Evolutionary conservation across 2,888 invertebrate genomes (phyloP), one percentile per base, ranked within the genome.

Genomic region (Pyrrhia umbra): DNA sequence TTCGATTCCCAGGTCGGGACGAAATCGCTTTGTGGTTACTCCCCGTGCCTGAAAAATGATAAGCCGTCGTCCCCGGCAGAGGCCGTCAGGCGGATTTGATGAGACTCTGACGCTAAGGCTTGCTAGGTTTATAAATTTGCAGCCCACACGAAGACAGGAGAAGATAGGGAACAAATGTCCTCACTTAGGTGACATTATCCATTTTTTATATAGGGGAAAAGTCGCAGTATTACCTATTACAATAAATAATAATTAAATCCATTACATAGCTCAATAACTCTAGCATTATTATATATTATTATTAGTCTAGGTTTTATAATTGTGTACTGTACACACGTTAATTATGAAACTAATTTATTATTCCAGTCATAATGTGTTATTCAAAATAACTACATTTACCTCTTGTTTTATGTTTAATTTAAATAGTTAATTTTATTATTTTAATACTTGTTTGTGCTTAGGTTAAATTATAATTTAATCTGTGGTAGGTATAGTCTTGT

Each of bases 271-370:
- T 72, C 52, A 69, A 77, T 81, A 78, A 68, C 37, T 39, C 20
- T 77, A 80, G 77, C 73, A 75, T 60, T 68, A 75, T 80, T 81
- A 80, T 76, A 77, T 68, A 75, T 70, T 75, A 77, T 75, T 70
- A 79, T 75, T 70, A 69, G 51, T 56, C 65, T 42, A 42, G 54
- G 6, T 16, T 47, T 42, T 77, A 68, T 63, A 68, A 76, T 61
- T 57, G 61, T 61, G 43, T 45, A 20, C 21, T 9, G 43, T 61
- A 64, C 15, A 42, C 59, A 30, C 25, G 51, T 60, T 70, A 70
- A 59, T 70, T 55, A 57, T 63, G 18, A 39, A 49, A 21, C 55
- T 56, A 57, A 75, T 72, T 68, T 68, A 68, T 56, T 72, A 64
- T 68, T 59, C 72, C 40, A 64, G 57, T 46, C 47, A 42, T 59